A percentile compares a stretch with the other conserved stretches of the same genome.
Evolutionary conservation across 1,140 invertebrate species (phyloP).

Genomic region (Maconellicoccus hirsutus): DNA sequence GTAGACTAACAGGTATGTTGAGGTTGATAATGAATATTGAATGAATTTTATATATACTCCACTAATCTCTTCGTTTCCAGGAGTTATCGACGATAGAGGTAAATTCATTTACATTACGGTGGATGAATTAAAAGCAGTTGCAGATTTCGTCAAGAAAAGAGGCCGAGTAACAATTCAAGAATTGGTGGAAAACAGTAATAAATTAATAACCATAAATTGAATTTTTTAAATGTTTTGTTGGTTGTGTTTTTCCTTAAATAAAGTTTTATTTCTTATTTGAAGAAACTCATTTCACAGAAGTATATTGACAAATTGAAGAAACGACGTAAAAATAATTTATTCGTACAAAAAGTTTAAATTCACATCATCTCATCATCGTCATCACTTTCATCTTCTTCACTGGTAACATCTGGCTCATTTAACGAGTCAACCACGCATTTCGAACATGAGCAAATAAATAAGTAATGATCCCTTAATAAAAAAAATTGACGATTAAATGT

Average conservation of each 20-base stretch:
- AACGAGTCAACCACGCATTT: slow-evolving; percentile 58
- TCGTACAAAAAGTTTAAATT: no score
- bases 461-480: slow-evolving; percentile 63
- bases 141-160: slow-evolving; percentile 90
- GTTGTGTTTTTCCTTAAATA: neutral
- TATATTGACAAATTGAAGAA: no score
- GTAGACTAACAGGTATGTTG: slow-evolving; percentile 48
- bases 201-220: slow-evolving; percentile 68
- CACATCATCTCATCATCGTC: slow-evolving; percentile 44
- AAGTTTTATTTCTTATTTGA: neutral
- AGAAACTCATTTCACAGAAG: neutral
- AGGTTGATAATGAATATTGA: neutral
- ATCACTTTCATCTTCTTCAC: slow-evolving; percentile 55
- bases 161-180: slow-evolving; percentile 89
- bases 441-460: slow-evolving; percentile 69
- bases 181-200: slow-evolving; percentile 86
- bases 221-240: neutral
- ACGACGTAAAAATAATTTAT: no score
- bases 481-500: slow-evolving; percentile 10
- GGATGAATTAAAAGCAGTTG: slow-evolving; percentile 80
- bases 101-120: slow-evolving; percentile 97
- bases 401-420: slow-evolving; percentile 67
- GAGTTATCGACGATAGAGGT: slow-evolving; percentile 96
- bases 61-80: slow-evolving; percentile 35
- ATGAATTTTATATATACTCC: neutral